phyloP scores from a whole-genome alignment of 2,113 vertebrate species.

The Poicephalus gulielmi region DNA sequence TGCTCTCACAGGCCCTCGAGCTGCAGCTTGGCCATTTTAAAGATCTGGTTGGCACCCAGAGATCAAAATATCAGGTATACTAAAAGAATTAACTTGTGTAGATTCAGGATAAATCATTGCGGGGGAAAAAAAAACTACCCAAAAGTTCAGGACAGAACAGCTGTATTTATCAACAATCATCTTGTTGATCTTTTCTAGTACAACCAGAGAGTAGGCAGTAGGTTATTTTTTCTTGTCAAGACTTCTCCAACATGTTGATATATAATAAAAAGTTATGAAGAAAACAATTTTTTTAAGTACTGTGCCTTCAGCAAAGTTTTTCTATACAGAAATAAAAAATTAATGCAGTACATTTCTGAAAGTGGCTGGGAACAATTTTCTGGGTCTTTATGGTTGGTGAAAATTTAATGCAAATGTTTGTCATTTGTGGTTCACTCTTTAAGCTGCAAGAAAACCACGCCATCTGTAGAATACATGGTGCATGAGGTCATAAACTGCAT shows the following conservation, averaged over 20 bases:
- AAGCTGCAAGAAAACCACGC: neutral
- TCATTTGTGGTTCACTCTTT: neutral
- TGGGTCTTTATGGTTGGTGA: neutral
- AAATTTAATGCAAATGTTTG: neutral
- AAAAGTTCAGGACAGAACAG: neutral
- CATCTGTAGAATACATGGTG: neutral
- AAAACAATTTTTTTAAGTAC: neutral
- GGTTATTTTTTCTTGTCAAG: neutral
- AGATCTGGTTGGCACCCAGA: neutral
- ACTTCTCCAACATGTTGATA: neutral
- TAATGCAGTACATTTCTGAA: neutral
- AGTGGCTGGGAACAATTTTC: neutral
- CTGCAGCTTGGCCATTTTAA: neutral
- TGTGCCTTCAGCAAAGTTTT: neutral
- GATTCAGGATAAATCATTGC: neutral
- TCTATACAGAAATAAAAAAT: neutral
- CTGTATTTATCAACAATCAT: neutral
- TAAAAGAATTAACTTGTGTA: neutral
- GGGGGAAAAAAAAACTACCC: fast-evolving
- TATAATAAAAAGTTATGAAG: neutral
- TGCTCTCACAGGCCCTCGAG: neutral
- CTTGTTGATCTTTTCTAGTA: neutral
- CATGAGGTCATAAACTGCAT: neutral
- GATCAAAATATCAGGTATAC: neutral
- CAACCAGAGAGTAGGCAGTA: neutral